Percentiles rank a stretch among this genome's conserved stretches.
Conservation (phyloP, 2,113 vertebrate species). For the Amphilophus citrinellus region DNA sequence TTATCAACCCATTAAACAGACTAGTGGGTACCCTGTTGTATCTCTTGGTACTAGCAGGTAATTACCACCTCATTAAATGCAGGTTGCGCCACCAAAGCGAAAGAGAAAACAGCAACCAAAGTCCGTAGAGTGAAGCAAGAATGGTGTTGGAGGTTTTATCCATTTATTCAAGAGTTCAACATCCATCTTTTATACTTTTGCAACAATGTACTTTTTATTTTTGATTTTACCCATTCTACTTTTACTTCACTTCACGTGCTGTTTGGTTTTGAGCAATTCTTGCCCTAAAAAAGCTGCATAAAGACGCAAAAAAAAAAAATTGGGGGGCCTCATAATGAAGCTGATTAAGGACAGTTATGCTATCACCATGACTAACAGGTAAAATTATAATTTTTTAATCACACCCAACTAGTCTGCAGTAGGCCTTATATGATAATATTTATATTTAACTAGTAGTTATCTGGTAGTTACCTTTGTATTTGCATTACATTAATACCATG, state of each 20-base stretch:
- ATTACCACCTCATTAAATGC: slow-evolving; percentile 3
- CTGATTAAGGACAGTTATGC: too few species aligned
- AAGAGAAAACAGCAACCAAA: neutral
- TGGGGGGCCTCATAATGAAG: too few species aligned
- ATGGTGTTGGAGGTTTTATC: neutral
- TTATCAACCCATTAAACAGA: neutral
- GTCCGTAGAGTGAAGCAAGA: neutral
- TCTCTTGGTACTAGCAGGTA: neutral
- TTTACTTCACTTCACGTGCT: neutral
- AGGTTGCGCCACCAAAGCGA: neutral
- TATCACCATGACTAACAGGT: too few species aligned
- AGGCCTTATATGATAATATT: too few species aligned
- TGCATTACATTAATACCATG: too few species aligned
- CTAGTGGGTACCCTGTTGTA: neutral
- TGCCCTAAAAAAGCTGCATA: too few species aligned
- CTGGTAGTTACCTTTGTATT: too few species aligned
- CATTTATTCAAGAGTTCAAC: neutral
- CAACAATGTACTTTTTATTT: neutral
- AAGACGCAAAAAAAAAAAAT: too few species aligned
- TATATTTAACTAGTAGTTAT: too few species aligned
- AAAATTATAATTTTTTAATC: too few species aligned
- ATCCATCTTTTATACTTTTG: neutral
- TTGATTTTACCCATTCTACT: neutral
- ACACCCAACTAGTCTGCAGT: too few species aligned
- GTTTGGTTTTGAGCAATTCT: neutral